Percentiles rank a stretch among this genome's conserved stretches.
Conservation (phyloP, 2,797 vertebrate genomes). For the Morus bassanus region DNA sequence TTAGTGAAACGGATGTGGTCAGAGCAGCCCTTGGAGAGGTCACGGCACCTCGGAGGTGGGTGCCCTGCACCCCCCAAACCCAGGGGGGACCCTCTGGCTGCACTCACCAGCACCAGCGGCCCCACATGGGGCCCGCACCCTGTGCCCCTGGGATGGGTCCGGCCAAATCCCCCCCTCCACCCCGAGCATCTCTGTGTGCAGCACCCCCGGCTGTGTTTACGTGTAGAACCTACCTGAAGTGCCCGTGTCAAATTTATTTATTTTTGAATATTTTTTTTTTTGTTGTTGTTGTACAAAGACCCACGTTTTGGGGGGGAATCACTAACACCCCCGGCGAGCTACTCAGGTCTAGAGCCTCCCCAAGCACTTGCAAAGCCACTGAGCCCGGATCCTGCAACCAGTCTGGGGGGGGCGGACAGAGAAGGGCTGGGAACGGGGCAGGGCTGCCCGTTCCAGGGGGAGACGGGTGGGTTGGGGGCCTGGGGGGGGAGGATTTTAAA, state of each 20-base stretch:
- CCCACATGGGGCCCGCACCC: neutral
- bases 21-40: neutral
- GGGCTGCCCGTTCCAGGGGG: neutral
- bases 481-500: neutral
- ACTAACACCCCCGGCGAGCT: fast-evolving
- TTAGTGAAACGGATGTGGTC: fast-evolving
- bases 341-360: neutral
- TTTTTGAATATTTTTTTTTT: neutral
- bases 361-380: neutral
- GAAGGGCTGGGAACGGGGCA: neutral
- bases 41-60: neutral
- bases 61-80: neutral
- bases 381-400: neutral
- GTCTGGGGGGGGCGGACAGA: neutral
- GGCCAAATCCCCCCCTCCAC: neutral
- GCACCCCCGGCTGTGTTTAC: neutral
- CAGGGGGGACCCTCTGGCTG: neutral
- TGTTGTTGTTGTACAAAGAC: neutral
- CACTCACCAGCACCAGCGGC: neutral
- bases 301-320: fast-evolving
- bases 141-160: fast-evolving
- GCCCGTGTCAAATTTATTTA: constrained; percentile 8
- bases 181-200: neutral
- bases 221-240: neutral
- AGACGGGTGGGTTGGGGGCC: neutral